These are phyloP conservation scores for Threskiornis aethiopicus DNA, from an alignment of 2,797 vertebrate genomes.

Conservation along the genomic window DNA sequence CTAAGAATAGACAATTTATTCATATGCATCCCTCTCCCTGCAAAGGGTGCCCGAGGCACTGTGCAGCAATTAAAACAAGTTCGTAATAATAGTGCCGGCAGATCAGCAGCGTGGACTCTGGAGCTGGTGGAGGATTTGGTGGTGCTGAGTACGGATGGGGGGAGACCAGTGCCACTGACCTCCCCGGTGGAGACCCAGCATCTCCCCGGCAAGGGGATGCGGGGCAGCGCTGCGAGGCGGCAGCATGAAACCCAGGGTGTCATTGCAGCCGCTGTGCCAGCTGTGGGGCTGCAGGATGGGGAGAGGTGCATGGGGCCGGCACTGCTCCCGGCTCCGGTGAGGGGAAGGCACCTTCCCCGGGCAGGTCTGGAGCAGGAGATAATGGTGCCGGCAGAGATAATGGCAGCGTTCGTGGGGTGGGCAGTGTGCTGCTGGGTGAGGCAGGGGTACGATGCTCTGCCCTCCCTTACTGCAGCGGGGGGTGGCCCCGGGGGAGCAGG, in stretches of 20 bases:
- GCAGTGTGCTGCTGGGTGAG: neutral
- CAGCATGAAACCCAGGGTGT: neutral
- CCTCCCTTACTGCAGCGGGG: neutral
- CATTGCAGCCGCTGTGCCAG: accelerated
- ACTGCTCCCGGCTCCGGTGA: neutral
- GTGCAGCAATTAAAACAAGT: neutral
- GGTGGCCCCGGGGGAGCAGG: neutral
- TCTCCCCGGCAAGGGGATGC: neutral
- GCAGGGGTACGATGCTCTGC: neutral
- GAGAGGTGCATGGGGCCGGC: neutral
- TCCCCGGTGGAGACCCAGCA: accelerated
- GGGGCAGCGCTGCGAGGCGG: neutral
- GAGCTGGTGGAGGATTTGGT: neutral
- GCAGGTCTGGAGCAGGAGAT: neutral
- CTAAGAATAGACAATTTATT: constrained; percentile 9
- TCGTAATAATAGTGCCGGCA: neutral
- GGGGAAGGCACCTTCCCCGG: neutral
- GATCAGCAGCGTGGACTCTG: accelerated
- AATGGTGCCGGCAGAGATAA: neutral
- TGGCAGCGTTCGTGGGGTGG: neutral
- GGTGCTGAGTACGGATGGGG: neutral
- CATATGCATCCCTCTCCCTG: neutral
- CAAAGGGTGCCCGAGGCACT: neutral
- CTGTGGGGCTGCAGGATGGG: neutral
- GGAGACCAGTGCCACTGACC: neutral